Evolutionary conservation across 2,888 invertebrate species (phyloP).

Genomic region (Anthophora plumipes): DNA sequence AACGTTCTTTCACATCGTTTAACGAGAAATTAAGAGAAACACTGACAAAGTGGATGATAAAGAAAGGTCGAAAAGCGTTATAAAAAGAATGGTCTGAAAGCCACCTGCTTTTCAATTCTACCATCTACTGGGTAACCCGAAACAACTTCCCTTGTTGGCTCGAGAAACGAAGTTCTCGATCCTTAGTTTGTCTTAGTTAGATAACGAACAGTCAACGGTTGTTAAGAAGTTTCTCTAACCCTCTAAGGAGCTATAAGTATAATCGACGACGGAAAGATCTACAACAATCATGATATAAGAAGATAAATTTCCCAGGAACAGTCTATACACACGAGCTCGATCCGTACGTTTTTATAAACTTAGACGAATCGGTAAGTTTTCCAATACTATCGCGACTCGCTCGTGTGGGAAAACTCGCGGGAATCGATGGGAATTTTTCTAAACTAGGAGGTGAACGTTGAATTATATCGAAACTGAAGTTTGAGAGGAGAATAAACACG

Average conservation of each 20-base stretch:
- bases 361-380: neutral
- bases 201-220: conserved; percentile 19
- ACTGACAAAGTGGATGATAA: conserved; percentile 2
- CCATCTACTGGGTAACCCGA: conserved; percentile 21
- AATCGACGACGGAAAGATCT: conserved; percentile 27
- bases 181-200: conserved; percentile 9
- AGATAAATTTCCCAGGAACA: conserved; percentile 23
- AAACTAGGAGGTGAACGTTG: neutral
- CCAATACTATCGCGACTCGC: neutral
- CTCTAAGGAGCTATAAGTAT: conserved; percentile 22
- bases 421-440: neutral
- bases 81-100: conserved; percentile 28
- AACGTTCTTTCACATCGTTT: too few species aligned
- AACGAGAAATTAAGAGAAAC: conserved; percentile 4
- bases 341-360: neutral
- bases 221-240: conserved; percentile 35
- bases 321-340: neutral
- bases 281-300: conserved; percentile 20
- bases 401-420: neutral
- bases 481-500: neutral
- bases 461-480: neutral
- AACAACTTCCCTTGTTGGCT: neutral
- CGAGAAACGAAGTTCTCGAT: neutral
- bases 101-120: conserved; percentile 55
- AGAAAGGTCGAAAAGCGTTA: conserved; percentile 39